phyloP scores from a whole-genome alignment of 2,113 vertebrate genomes.

The Oreotrochilus melanogaster region DNA sequence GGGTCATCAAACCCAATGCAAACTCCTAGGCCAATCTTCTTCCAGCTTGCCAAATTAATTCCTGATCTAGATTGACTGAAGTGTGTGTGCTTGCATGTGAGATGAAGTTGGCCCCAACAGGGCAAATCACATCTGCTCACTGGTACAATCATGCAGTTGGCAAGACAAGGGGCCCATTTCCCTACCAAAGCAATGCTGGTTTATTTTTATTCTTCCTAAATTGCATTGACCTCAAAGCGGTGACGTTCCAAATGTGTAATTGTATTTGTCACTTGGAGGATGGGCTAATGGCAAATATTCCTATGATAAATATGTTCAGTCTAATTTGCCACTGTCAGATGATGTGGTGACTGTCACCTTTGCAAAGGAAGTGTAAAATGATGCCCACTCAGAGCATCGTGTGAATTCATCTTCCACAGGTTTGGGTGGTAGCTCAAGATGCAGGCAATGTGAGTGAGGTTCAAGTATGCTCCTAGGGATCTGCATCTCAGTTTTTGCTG shows the following conservation, averaged over 20 bases:
- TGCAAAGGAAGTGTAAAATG: not conserved
- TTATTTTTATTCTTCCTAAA: constrained; percentile 17
- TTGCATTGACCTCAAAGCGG: not conserved
- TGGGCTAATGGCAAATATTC: constrained; percentile 3
- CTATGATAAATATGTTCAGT: not conserved
- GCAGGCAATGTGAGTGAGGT: not conserved
- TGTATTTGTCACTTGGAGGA: constrained; percentile 26
- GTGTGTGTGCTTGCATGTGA: not conserved
- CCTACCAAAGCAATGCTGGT: not conserved
- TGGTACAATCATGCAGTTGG: not conserved
- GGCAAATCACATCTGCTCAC: not conserved
- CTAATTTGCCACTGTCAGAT: not conserved
- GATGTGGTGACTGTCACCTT: constrained; percentile 1
- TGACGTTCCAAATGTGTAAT: not conserved
- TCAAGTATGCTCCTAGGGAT: not conserved
- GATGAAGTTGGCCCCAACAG: not conserved
- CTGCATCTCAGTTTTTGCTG: not conserved
- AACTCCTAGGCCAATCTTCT: not conserved
- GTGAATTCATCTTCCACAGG: not conserved
- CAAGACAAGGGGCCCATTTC: not conserved
- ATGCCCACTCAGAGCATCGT: not conserved
- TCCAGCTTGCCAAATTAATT: not conserved
- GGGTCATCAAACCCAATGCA: not conserved
- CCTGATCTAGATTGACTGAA: not conserved
- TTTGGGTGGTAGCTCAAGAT: not conserved